Evolutionary conservation across 2,888 invertebrate species (phyloP).

Genomic region (Tipula lateralis): DNA sequence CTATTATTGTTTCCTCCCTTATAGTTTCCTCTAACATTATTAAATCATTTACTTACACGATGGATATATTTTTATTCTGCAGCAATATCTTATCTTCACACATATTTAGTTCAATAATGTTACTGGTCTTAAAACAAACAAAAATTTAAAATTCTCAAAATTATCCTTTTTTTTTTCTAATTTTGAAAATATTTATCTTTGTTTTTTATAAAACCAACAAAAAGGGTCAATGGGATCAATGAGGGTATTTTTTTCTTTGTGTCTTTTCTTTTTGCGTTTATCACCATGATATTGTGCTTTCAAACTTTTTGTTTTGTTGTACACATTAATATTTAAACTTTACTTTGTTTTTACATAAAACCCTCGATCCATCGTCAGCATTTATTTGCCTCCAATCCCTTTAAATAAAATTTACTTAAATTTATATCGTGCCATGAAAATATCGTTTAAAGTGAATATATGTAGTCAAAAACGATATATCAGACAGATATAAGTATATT

Average conservation of each 20-base stretch:
- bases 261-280: neutral
- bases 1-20: too few species aligned
- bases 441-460: too few species aligned
- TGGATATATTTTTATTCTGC: neutral
- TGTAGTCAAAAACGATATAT: too few species aligned
- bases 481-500: too few species aligned
- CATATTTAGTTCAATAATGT: neutral
- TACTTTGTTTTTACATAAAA: too few species aligned
- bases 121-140: neutral
- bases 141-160: neutral
- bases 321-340: neutral
- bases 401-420: too few species aligned
- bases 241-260: conserved; percentile 4
- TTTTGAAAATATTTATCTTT: neutral
- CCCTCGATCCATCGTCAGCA: neutral
- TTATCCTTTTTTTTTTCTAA: neutral
- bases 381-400: neutral
- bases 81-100: neutral
- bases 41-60: neutral
- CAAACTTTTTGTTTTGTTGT: neutral
- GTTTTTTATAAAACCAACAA: neutral
- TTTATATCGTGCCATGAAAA: too few species aligned
- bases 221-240: conserved; percentile 11
- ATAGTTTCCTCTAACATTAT: too few species aligned
- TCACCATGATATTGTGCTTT: conserved; percentile 11